Base-by-base conservation (phyloP, 2,888 invertebrate species). In the Aethes cnicana region DNA sequence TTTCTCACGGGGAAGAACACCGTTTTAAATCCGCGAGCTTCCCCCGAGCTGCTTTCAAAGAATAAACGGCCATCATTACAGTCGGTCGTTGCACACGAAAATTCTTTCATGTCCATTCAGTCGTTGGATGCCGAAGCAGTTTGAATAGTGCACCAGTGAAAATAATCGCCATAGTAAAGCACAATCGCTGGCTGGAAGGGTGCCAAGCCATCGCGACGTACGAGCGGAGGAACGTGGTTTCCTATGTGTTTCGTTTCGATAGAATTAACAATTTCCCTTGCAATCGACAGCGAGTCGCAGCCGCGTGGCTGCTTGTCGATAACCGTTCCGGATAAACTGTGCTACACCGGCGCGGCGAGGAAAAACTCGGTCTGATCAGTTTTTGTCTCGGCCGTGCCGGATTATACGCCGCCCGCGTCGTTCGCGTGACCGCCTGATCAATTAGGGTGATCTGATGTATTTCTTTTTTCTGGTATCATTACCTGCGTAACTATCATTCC, bases 251-350 rank as follows among this genome's bases (percentile, higher is more conserved):
- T 78, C 77, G 75, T 73, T 73, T 66, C 77, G 77, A 80, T 79
- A 69, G 81, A 77, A 84, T 84, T 82, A 81, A 84, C 82, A 81
- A 83, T 83, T 82, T 77, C 73, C 71, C 66, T 67, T 74, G 54
- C 43, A 47, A 57, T 54, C 56, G 57, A 32, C 46, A 21, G 36
- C 21, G 41, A 9, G 35, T 23, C 26, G 42, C 47, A 41, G 52
- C 32, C 11, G 32, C 16, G 33, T 18, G 25, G 17, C 41, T 17
- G 48, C 36, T 43, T 36, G 46, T 52, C 46, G 46, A 46, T 44
- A 43, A 49, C 37, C 20, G 43, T 43, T 43, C 18, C 25, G 36
- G 44, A 52, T 37, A 52, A 37, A 37, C 37, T 44, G 28, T 25
- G 28, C 30, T 50, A 36, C 39, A 23, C 21, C 23, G 50, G 33